Evolutionary conservation across 2,797 vertebrate species (phyloP).

Genomic region (Bufotes viridis): DNA sequence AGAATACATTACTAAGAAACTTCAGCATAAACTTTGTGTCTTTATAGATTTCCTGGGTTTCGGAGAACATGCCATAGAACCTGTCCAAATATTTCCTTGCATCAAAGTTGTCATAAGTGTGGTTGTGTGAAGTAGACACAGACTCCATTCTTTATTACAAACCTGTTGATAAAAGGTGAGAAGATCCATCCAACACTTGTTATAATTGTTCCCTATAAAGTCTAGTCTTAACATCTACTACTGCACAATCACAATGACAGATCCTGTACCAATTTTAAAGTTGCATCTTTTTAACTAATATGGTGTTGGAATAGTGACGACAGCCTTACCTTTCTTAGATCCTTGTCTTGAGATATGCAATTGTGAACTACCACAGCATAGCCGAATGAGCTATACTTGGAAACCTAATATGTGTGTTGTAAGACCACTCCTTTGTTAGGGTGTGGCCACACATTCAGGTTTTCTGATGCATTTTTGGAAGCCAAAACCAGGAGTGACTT

Average conservation of each 20-base stretch:
- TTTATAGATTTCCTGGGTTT: slow-evolving; percentile 28
- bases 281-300: not conserved
- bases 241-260: not conserved
- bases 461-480: no score
- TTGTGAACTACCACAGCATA: no score
- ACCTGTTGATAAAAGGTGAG: not conserved
- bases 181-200: not conserved
- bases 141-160: not conserved
- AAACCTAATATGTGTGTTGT: not conserved
- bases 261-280: not conserved
- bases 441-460: no score
- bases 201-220: not conserved
- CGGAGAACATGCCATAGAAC: slow-evolving; percentile 13
- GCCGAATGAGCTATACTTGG: not conserved
- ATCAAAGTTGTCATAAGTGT: slow-evolving; percentile 33
- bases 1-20: slow-evolving; percentile 16
- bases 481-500: no score
- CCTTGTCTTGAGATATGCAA: not conserved
- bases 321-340: not conserved
- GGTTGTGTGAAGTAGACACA: not conserved
- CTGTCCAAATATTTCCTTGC: slow-evolving; percentile 33
- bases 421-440: not conserved
- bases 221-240: not conserved
- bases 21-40: slow-evolving; percentile 18
- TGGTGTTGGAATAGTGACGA: not conserved